Evolutionary conservation across 2,888 invertebrate genomes (phyloP), one percentile per base, ranked within the genome.

Genomic region (Lasioglossum leucozonium): DNA sequence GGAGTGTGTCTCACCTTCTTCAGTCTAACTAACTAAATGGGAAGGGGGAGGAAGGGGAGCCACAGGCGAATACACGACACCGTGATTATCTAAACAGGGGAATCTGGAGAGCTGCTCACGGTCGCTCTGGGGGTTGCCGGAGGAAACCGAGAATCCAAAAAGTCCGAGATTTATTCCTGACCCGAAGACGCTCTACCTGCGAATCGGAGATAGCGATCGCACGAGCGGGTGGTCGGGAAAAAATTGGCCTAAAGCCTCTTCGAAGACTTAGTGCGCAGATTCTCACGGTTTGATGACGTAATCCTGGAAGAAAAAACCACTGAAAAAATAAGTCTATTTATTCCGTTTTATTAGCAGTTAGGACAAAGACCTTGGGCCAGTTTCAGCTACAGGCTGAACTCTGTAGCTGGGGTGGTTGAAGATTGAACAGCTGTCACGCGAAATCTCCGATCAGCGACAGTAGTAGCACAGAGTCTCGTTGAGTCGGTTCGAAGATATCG

Each of bases 1-100:
- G 44, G 42, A 87, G 62, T 72, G 77, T 62, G 80, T 79, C 81
- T 81, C 79, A 71, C 65, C 79, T 82, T 51, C 81, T 67, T 77
- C 62, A 82, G 77, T 73, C 79, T 79, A 88, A 87, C 82, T 80
- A 82, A 86, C 77, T 78, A 80, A 82, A 84, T 77, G 79, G 84
- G 78, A 77, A n/a, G n/a, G n/a, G n/a, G n/a, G n/a, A n/a, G n/a
- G n/a, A n/a, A n/a, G 78, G 65, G 80, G 58, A 75, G 80, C 73
- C 72, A 44, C 76, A 75, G 69, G 81, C 16, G 84, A 79, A 79
- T 79, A 79, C 87, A 82, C 87, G 86, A 79, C 79, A 62, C 80
- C 75, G 72, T 79, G 81, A 84, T 87, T 84, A 84, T 86, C 87
- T 84, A 65, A 84, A 72, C 84, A 79, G 72, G 79, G 69, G 80